Evolutionary conservation across 2,888 invertebrate genomes (phyloP), one percentile per base, ranked within the genome.

Genomic region (Mesoligia furuncula): DNA sequence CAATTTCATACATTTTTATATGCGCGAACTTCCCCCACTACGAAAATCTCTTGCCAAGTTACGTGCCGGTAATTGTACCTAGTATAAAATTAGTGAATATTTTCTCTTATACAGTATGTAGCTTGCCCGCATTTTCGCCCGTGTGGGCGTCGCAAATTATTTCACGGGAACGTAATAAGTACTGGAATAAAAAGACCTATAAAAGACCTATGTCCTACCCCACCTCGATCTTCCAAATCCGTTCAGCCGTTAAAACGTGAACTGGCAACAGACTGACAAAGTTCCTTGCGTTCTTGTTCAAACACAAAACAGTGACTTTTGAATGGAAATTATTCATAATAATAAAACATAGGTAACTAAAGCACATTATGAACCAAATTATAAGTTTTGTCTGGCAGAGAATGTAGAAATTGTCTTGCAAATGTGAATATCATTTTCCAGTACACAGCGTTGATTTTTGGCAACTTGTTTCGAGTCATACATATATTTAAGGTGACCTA

Each of bases 391-490:
- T 24, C 17, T 1, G 48, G 39, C 24, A 77, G 27, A 64, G 20
- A 31, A 42, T 7, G 20, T 42, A 61, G 6, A 51, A 67, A 51
- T 36, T 54, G 62, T 61, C 39, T 68, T 24, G n/a, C 61, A 57
- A 65, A 73, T 62, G 4, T 8, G 17, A 67, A 64, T 39, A 54
- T 61, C 6, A 64, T 45, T 73, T 75, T 66, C 8, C 61, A 24
- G 42, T 61, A 20, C 0, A 39, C 7, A 57, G 57, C 42, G 48
- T 59, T n/a, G 45, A 24, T 57, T 62, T 78, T 70, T 64, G n/a
- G 7, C 45, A 72, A 85, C 74, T 70, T 62, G 48, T 73, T 83
- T 62, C 13, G 15, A 66, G 83, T 70, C 24, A 20, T 73, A 61
- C 17, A 39, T 73, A 59, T 61, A 51, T 74, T 77, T 39, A 31